Percentiles rank a stretch among this genome's conserved stretches.
These are phyloP conservation scores for Tetraodon nigroviridis DNA, from an alignment of 2,113 vertebrate species.

Conservation along the genomic window DNA sequence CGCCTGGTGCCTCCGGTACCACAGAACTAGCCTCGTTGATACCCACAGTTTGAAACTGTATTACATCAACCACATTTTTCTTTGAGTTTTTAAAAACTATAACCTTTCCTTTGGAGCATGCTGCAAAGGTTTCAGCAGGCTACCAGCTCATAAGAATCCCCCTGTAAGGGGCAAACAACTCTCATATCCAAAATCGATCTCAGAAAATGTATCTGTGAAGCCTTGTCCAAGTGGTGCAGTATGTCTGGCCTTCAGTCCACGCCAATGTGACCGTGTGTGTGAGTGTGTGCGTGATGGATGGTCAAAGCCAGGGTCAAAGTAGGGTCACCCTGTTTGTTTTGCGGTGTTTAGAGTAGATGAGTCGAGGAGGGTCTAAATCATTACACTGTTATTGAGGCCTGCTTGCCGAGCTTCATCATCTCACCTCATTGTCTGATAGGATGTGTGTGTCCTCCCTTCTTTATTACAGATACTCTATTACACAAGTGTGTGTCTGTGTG, in stretches of 20 bases:
- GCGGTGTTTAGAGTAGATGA: slow-evolving; percentile 57
- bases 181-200: not conserved
- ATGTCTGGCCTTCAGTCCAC: slow-evolving; percentile 8
- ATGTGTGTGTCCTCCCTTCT: slow-evolving; percentile 30
- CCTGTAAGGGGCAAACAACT: no score
- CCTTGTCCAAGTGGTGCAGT: slow-evolving; percentile 36
- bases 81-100: not conserved
- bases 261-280: slow-evolving; percentile 8
- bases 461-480: not conserved
- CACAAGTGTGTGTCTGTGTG: not conserved
- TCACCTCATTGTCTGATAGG: slow-evolving; percentile 50
- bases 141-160: no score
- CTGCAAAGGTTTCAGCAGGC: no score
- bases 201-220: not conserved
- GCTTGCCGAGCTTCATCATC: slow-evolving; percentile 68
- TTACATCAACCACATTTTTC: slow-evolving; percentile 21
- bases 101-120: not conserved
- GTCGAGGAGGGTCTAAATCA: slow-evolving; percentile 35
- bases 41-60: slow-evolving; percentile 12
- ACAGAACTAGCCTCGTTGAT: slow-evolving; percentile 6
- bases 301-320: slow-evolving; percentile 56
- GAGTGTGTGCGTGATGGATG: slow-evolving; percentile 64
- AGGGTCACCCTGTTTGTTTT: slow-evolving; percentile 68
- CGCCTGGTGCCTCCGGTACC: slow-evolving; percentile 32
- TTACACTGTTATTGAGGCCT: slow-evolving; percentile 62